phyloP scores from a whole-genome alignment of 2,888 invertebrate genomes.

The Tanypteryx hageni region DNA sequence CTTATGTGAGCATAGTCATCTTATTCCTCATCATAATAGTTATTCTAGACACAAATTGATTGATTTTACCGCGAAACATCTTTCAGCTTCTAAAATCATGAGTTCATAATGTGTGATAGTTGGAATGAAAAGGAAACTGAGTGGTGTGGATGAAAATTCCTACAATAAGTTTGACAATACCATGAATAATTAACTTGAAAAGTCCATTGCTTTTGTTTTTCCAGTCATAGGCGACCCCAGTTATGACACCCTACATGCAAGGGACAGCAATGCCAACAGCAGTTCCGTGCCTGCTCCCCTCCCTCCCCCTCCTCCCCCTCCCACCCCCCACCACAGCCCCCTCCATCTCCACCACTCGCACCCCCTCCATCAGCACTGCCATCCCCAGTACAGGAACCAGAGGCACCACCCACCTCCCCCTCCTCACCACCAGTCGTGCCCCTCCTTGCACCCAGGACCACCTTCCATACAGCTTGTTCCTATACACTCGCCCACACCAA shows the following conservation, averaged over 20 bases:
- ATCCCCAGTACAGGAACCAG: conserved; percentile 67
- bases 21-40: no score
- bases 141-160: no score
- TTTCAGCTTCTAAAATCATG: no score
- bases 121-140: no score
- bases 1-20: no score
- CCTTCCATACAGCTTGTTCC: not conserved
- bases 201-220: conserved; percentile 7
- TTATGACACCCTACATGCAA: conserved; percentile 74
- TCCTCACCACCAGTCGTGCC: conserved; percentile 68
- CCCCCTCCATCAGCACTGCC: conserved; percentile 67
- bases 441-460: not conserved
- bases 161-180: no score
- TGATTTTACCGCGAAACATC: no score
- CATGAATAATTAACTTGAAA: not conserved
- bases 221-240: conserved; percentile 73
- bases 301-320: conserved; percentile 68
- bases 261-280: not conserved
- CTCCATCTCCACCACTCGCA: conserved; percentile 68
- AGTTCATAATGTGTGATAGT: no score
- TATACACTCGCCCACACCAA: not conserved
- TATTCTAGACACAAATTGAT: no score
- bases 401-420: conserved; percentile 70
- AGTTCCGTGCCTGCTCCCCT: not conserved
- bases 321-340: conserved; percentile 69